Base-by-base conservation (phyloP, 2,888 invertebrate species). In the Malacosoma neustria region DNA sequence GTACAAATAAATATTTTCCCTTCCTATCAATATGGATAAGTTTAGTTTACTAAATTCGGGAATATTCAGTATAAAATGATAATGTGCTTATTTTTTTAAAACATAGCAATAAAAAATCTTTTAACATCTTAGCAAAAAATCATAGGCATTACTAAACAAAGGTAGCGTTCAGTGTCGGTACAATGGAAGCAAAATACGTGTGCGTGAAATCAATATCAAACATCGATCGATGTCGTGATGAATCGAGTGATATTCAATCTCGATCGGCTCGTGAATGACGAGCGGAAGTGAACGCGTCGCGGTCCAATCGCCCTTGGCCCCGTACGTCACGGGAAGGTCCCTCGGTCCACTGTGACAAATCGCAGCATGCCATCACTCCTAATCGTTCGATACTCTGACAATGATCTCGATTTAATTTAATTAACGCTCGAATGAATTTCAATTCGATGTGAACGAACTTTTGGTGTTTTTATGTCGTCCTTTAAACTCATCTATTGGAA, bases 181-280 rank as follows among this genome's bases (percentile, higher is more conserved):
- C 59, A 53, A 60, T 51, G 54, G 54, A 54, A 48, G 44, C 54
- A 49, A 50, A 44, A 53, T 59, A 59, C 68, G 63, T 66, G 61
- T 51, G 57, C 57, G 57, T 67, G 82, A 72, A 80, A 81, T 77
- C 75, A 74, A 81, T 80, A 80, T 61, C 57, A 61, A 66, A 70
- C 64, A 69, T 72, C 63, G 64, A 74, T 81, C 74, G 73, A 75
- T 72, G 72, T 71, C 72, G 71, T 76, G 74, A 80, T 74, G 70
- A 75, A 77, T 73, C 68, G 60, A 66, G 56, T 61, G 70, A 68
- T 61, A 75, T 70, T 72, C 65, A 70, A 76, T 71, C 62, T 57
- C 57, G 64, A 71, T 75, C 72, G 74, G 71, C 71, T 73, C 64
- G 68, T 80, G 74, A 79, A 81, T 79, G 70, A 68, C 53, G 62